Conservation (phyloP, 1,140 invertebrate genomes). For the Hylyphantes graminicola region DNA sequence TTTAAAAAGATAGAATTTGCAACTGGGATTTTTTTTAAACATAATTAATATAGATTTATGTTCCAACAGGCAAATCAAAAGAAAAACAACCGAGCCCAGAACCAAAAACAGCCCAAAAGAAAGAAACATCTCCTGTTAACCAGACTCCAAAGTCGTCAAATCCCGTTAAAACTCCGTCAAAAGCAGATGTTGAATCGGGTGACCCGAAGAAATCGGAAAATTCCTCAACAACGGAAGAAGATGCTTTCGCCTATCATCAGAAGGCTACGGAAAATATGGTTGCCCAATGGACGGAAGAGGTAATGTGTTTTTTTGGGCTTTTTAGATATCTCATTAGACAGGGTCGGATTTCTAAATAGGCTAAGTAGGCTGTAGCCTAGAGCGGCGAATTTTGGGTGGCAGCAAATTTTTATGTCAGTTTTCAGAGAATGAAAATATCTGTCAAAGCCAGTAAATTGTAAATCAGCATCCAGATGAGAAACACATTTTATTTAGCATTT, state of each 20-base stretch:
- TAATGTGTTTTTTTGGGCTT: slow-evolving; percentile 32
- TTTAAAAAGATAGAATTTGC: too few species aligned
- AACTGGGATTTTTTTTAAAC: too few species aligned
- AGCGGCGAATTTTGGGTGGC: too few species aligned
- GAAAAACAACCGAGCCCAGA: neutral
- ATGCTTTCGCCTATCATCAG: slow-evolving; percentile 72
- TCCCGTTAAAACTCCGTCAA: slow-evolving; percentile 19
- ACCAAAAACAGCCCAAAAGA: neutral
- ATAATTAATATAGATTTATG: too few species aligned
- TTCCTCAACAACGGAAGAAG: slow-evolving; percentile 61
- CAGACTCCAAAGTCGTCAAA: slow-evolving; percentile 9
- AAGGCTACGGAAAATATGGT: slow-evolving; percentile 80
- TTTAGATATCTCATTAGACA: too few species aligned
- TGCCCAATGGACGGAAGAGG: slow-evolving; percentile 72
- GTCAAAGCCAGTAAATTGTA: too few species aligned
- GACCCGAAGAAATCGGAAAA: slow-evolving; percentile 18
- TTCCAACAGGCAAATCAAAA: neutral
- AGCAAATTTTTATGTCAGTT: too few species aligned
- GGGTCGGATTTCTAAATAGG: too few species aligned
- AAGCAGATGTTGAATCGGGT: slow-evolving; percentile 5
- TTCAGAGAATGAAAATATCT: too few species aligned
- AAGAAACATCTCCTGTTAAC: neutral
- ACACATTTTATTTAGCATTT: too few species aligned
- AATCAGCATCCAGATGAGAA: too few species aligned
- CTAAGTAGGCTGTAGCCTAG: too few species aligned